These are phyloP conservation scores for Rhinopithecus roxellana DNA, from an alignment of 2,113 vertebrate species.

Conservation along the genomic window DNA sequence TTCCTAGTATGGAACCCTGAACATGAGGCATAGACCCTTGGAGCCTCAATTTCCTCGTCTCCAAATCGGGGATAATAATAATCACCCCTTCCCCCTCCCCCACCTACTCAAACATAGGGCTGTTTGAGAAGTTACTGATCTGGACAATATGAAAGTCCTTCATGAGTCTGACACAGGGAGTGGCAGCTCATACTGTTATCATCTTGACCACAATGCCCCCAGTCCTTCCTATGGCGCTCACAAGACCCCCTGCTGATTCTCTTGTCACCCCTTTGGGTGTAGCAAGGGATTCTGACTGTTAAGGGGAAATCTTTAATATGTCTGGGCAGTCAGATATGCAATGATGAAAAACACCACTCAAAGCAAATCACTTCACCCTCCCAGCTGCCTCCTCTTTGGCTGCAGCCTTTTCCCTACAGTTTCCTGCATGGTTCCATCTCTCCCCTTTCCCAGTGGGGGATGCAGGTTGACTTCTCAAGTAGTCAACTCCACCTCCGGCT, in stretches of 20 bases:
- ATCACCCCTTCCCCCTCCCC: background rate
- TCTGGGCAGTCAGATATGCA: background rate
- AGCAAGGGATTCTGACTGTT: background rate
- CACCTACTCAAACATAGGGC: background rate
- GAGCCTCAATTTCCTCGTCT: background rate
- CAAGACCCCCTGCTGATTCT: no score
- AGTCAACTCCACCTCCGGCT: background rate
- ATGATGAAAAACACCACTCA: no score
- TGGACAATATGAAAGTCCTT: background rate
- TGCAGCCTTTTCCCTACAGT: background rate
- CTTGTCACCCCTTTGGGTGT: no score
- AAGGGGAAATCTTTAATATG: background rate
- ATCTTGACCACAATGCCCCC: background rate
- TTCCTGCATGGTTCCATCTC: fast-evolving
- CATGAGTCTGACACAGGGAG: background rate
- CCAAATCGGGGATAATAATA: background rate
- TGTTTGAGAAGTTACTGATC: background rate
- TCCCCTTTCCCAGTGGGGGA: background rate
- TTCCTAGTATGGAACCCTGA: background rate
- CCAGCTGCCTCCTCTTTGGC: background rate
- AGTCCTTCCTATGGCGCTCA: background rate
- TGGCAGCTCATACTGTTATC: background rate
- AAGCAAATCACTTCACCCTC: background rate
- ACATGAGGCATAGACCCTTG: background rate
- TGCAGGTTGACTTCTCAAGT: background rate